A percentile compares a stretch with the other conserved stretches of the same genome.
Evolutionary conservation across 2,797 vertebrate species (phyloP).

Genomic region (Rhynchonycteris naso): DNA sequence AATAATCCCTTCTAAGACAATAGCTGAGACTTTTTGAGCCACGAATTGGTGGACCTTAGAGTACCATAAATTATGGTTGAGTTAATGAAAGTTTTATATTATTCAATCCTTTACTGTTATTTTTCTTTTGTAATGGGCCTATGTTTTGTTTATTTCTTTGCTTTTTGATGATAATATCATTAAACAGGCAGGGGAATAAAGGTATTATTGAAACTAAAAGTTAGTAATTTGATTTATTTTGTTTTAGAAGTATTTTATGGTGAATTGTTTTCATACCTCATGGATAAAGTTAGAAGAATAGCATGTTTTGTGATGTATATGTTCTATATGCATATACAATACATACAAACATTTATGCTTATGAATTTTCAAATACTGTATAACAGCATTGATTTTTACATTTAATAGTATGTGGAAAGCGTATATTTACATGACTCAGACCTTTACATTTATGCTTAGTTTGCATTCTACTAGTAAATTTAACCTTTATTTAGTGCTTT

Average conservation of each 20-base stretch:
- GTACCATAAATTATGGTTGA: not conserved
- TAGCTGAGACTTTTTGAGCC: not conserved
- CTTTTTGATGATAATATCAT: not conserved
- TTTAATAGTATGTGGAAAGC: not conserved
- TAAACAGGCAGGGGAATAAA: not conserved
- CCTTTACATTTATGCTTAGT: constrained; percentile 10
- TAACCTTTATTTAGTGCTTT: constrained; percentile 10
- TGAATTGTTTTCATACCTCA: constrained; percentile 21
- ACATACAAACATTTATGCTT: not conserved
- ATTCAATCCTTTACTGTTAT: not conserved
- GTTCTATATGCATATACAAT: not conserved
- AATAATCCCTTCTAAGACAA: not conserved
- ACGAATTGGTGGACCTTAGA: not conserved
- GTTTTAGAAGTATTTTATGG: constrained; percentile 34
- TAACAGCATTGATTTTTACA: not conserved
- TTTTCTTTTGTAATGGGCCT: not conserved
- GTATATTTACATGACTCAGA: constrained; percentile 1
- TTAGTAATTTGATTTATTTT: constrained; percentile 22
- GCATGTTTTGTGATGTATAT: not conserved
- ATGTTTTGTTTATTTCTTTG: not conserved
- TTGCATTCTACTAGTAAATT: constrained; percentile 19
- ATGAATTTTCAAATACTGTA: not conserved
- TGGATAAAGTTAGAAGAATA: not conserved
- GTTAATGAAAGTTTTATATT: not conserved
- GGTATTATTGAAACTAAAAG: not conserved